Conservation (phyloP, 2,797 vertebrate species). For the Pseudochaenichthys georgianus region DNA sequence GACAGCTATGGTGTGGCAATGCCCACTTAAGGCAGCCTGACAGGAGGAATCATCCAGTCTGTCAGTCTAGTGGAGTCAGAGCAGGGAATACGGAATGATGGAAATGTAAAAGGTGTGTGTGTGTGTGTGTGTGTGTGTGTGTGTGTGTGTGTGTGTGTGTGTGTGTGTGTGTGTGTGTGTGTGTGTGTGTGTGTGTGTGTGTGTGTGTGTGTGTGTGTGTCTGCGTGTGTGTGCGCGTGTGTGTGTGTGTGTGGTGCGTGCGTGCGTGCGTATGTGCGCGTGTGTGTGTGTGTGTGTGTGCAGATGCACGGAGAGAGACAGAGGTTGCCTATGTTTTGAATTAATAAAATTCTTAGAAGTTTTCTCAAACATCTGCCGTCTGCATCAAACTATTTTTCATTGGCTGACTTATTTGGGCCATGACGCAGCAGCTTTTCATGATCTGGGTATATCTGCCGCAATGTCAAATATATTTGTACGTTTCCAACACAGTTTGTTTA, state of each 20-base stretch:
- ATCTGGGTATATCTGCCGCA: conserved; percentile 1
- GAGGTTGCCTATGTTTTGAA: conserved; percentile 9
- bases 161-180: no score
- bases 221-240: no score
- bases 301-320: not conserved
- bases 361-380: conserved; percentile 22
- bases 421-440: conserved; percentile 26
- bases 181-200: conserved; percentile 30
- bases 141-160: no score
- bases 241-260: no score
- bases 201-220: no score
- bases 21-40: conserved; percentile 75
- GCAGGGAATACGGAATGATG: conserved; percentile 34
- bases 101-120: conserved; percentile 41
- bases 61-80: conserved; percentile 68
- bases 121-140: conserved; percentile 5
- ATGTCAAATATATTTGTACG: not conserved
- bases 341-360: conserved; percentile 32
- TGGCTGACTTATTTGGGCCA: conserved; percentile 37
- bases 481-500: not conserved
- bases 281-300: conserved; percentile 37
- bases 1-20: conserved; percentile 56
- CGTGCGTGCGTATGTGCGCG: no score
- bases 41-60: conserved; percentile 71
- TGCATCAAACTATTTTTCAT: conserved; percentile 17